A percentile compares a stretch with the other conserved stretches of the same genome.
phyloP scores from a whole-genome alignment of 2,113 vertebrate species.

The Arothron firmamentum region DNA sequence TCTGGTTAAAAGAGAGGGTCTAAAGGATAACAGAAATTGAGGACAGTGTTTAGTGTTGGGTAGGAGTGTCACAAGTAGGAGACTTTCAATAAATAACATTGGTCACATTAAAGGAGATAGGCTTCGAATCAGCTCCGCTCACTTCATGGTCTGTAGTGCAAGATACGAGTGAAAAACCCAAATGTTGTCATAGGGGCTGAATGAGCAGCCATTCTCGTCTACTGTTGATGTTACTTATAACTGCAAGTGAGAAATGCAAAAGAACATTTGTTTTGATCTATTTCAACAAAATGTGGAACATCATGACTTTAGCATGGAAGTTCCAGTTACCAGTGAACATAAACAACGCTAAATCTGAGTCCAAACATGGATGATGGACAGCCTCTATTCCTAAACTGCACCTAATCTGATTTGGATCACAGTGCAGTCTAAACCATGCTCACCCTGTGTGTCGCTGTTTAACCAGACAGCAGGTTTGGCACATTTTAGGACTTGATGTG shows the following conservation, averaged over 20 bases:
- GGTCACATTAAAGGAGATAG: neutral
- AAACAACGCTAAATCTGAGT: conserved; percentile 12
- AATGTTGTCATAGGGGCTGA: no score
- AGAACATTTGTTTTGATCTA: neutral
- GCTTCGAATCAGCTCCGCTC: neutral
- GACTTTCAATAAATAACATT: neutral
- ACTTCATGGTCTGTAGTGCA: neutral
- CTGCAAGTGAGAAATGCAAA: neutral
- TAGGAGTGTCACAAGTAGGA: conserved; percentile 12
- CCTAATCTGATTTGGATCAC: neutral
- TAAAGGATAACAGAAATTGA: no score
- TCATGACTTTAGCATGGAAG: conserved; percentile 21
- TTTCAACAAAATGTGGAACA: no score
- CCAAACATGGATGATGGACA: neutral
- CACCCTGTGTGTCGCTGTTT: no score
- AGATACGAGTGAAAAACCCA: neutral
- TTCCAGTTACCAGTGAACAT: conserved; percentile 20
- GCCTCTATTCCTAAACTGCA: conserved; percentile 2
- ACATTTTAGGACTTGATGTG: neutral
- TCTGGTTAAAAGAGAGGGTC: neutral
- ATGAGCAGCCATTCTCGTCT: no score
- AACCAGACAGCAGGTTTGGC: conserved; percentile 37
- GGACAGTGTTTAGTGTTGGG: conserved; percentile 39
- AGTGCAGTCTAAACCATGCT: no score
- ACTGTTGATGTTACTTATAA: no score